Conservation (phyloP, 2,113 vertebrate species). For the Felis catus region F.catus_Fca126_mat1.0 CM031424.1:40296001-40296500, state of each 20-base stretch:
- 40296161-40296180: background rate
- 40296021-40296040: background rate
- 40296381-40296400: background rate
- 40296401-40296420: background rate
- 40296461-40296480: background rate
- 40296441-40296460: background rate
- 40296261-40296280: background rate
- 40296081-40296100: background rate
- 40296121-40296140: background rate
- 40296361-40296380: background rate
- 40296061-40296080: background rate
- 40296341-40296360: background rate
- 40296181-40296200: background rate
- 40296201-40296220: background rate
- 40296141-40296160: background rate
- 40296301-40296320: background rate
- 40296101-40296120: background rate
- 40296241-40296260: background rate
- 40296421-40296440: background rate
- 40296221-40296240: background rate
- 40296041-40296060: background rate
- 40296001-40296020: background rate
- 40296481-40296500: background rate
- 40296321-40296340: background rate
- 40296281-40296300: background rate